Conservation (phyloP, 2,888 invertebrate species). For the Oeneis ivallda region DNA sequence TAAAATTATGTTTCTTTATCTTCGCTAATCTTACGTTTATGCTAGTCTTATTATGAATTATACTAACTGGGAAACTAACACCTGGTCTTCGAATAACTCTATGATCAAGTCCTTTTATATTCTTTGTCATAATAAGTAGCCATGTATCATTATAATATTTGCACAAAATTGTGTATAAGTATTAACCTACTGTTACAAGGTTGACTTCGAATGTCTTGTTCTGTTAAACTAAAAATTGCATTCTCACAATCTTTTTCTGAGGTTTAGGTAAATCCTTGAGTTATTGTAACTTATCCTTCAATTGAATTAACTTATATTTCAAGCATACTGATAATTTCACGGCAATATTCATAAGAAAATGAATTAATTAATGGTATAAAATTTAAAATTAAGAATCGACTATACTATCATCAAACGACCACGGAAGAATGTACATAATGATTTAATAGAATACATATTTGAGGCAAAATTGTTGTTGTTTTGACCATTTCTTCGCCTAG, state of each 20-base stretch:
- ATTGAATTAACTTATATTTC: not conserved
- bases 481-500: too few species aligned
- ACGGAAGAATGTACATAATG: not conserved
- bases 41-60: conserved; percentile 53
- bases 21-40: conserved; percentile 59
- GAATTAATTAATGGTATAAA: not conserved
- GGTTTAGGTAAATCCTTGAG: not conserved
- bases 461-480: not conserved
- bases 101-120: conserved; percentile 2
- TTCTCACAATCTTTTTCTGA: not conserved
- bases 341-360: not conserved
- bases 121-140: conserved; percentile 9
- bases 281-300: not conserved
- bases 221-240: not conserved
- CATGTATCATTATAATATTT: conserved; percentile 2
- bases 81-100: conserved; percentile 18
- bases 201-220: not conserved
- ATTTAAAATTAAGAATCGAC: not conserved
- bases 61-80: conserved; percentile 48
- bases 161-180: conserved; percentile 3
- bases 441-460: not conserved
- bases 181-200: conserved; percentile 3
- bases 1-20: conserved; percentile 39
- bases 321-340: too few species aligned
- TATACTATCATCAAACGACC: not conserved